Evolutionary conservation across 2,797 vertebrate species (phyloP), one percentile per base, ranked within the genome.

Genomic region (Pelochelys cantorii): DNA sequence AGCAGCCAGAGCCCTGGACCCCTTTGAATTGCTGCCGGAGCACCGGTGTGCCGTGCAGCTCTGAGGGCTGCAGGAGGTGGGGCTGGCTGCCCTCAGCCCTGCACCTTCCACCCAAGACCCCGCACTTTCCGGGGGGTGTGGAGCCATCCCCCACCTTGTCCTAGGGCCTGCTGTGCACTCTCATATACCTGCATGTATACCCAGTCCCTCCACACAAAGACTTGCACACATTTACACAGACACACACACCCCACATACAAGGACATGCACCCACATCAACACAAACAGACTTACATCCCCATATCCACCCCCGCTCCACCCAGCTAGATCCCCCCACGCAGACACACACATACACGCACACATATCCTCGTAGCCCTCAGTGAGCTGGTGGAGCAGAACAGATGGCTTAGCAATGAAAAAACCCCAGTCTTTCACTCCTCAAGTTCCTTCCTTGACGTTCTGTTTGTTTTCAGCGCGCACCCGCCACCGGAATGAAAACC

Each of bases 391-490:
- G 96, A 97, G 97, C 94, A 93, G 83, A 96, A 95, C 96, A 97
- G 97, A 97, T 97, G 97, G 97, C 93, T 97, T 93, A 95, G 96
- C 95, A 95, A 97, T 93, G 83, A 97, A 94, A 93, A 96, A 95
- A 96, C 83, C 42, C 42, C 95, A 97, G 95, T 95, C 96, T 96
- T 79, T 94, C 59, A 31, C 93, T 95, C 95, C 86, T 93, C 90
- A 95, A 96, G 94, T 97, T 96, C 94, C 86, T 95, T 95, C 89
- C 88, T 93, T 87, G 55, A 93, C n/a, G 81, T 93, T 96, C 89
- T 97, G 97, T 97, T 97, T 97, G 96, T 97, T 97, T 97, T 94
- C 96, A 93, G 96, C 96, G 95, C 90, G 93, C 37, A 90, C 90
- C 90, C n/a, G 0, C 86, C 79, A 29, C 83, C 77, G 84, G 93